Base-by-base conservation (phyloP, 2,797 vertebrate species). In the Acanthis flammea region DNA sequence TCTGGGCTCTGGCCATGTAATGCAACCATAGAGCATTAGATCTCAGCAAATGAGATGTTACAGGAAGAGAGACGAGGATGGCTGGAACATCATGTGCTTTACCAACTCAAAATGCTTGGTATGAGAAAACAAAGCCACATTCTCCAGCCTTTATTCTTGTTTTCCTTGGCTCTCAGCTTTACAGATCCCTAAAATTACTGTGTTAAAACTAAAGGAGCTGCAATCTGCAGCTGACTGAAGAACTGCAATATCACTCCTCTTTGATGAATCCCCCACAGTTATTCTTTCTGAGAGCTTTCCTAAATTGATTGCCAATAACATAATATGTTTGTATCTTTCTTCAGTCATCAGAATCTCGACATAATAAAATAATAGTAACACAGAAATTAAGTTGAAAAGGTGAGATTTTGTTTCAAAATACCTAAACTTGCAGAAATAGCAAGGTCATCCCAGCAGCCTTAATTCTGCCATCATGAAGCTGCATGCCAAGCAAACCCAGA, bases 11-110 rank as follows among this genome's bases (percentile, higher is more conserved):
- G 58, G 62, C 66, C 61, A 50, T 0, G 31, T 76, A 87, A 77
- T 28, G 41, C 54, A 89, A 77, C 58, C 65, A 35, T 2, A 58
- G 50, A 50, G 67, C 39, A 35, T 53, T 39, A 71, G 55, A 86
- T 68, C 30, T 68, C 88, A 78, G 79, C 42, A 95, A 90, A 93
- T 70, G 70, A 94, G 80, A 92, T 55, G 73, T 79, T 91, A 55
- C 2, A 74, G 45, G 78, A 65, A 78, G 48, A 84, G 73, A 86
- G 45, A 93, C 3, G 7, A 92, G 61, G 47, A 62, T 45, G 60
- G 60, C 62, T 91, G 80, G 92, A 96, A 95, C 94, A 94, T 82
- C 81, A 62, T 79, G 86, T 94, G 76, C 91, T 93, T 82, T 48
- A 95, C 73, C 63, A 79, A 88, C 63, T 42, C 58, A 92, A 84